These are phyloP conservation scores for Pyrrhura leucotis DNA, from an alignment of 2,797 vertebrate genomes.

Conservation along the genomic window DNA sequence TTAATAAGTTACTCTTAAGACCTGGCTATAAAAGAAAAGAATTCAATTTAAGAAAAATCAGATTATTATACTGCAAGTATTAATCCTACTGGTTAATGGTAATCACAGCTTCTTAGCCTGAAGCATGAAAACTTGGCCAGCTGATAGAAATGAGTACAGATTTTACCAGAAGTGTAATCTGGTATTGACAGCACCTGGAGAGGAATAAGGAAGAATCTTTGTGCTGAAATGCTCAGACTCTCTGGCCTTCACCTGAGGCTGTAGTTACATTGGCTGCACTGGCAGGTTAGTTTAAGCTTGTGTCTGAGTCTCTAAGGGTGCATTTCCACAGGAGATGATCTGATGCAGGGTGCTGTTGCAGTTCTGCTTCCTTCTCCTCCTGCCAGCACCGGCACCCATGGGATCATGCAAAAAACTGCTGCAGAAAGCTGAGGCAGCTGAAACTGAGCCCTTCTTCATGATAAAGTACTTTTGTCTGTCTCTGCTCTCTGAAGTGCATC, in stretches of 20 bases:
- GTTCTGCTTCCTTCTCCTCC: neutral
- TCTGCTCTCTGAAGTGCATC: neutral
- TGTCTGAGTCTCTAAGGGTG: neutral
- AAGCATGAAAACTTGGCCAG: neutral
- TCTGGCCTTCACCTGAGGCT: neutral
- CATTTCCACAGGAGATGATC: neutral
- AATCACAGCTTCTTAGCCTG: neutral
- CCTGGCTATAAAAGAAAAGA: neutral
- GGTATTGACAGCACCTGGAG: neutral
- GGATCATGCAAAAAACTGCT: neutral
- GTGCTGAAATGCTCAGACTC: neutral
- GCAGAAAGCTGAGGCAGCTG: neutral
- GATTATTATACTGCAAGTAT: neutral
- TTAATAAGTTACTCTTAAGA: neutral
- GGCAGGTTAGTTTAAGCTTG: neutral
- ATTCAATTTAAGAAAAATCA: neutral
- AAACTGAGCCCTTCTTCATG: neutral
- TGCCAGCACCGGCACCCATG: neutral
- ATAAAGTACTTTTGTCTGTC: neutral
- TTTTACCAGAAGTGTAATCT: neutral
- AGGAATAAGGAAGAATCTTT: neutral
- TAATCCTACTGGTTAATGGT: neutral
- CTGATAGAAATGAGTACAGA: neutral
- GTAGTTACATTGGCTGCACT: neutral
- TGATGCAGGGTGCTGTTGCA: neutral